phyloP scores from a whole-genome alignment of 2,113 vertebrate species.

The Rousettus leschenaultii region DNA sequence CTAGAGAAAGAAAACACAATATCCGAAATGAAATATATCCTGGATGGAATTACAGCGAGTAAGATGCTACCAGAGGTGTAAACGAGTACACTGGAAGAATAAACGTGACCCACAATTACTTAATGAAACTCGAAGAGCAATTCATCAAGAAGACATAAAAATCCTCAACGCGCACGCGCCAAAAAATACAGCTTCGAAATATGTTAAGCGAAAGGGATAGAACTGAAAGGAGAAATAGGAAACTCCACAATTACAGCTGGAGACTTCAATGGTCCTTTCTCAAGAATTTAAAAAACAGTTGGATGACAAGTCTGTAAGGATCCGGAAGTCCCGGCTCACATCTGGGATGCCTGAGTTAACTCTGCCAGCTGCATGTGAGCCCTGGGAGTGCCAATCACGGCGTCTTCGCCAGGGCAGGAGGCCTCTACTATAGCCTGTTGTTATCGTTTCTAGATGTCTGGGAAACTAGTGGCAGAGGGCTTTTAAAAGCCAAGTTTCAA shows the following conservation, averaged over 20 bases:
- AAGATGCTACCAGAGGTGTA: not conserved
- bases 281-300: not conserved
- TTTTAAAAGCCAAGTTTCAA: not conserved
- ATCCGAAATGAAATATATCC: not conserved
- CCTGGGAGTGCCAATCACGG: no score
- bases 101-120: not conserved
- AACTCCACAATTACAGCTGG: not conserved
- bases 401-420: not conserved
- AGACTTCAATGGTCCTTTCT: not conserved
- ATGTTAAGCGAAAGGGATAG: not conserved
- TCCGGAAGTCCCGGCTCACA: not conserved
- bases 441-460: not conserved
- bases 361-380: not conserved
- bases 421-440: not conserved
- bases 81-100: not conserved
- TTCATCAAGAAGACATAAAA: not conserved
- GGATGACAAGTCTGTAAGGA: not conserved
- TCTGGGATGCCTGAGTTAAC: rapidly evolving
- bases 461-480: not conserved
- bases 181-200: not conserved
- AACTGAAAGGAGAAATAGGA: not conserved
- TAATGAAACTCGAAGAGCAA: not conserved
- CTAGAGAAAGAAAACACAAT: not conserved
- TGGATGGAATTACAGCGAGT: not conserved
- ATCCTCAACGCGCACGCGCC: not conserved